These are phyloP conservation scores for Siderastrea radians DNA, from an alignment of 92 coral and sea anemone genomes.

Conservation along the genomic window DNA sequence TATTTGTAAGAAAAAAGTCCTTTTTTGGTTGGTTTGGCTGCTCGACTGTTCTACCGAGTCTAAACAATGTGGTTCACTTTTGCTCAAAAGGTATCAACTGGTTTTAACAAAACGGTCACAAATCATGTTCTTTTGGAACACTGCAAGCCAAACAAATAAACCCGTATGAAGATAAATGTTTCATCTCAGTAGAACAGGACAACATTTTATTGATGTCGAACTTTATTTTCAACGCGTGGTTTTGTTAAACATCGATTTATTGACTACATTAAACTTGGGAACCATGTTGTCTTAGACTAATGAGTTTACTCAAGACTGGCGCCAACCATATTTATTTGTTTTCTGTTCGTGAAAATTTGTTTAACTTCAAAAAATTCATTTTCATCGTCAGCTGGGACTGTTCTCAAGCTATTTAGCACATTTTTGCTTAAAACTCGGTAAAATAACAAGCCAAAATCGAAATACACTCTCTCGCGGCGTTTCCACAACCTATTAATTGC, in stretches of 20 bases:
- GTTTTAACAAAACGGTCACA: too few relatives aligned
- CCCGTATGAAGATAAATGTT: too few relatives aligned
- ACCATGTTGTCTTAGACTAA: slow-evolving; percentile 5
- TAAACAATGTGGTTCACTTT: too few relatives aligned
- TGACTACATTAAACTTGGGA: background rate
- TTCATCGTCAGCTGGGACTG: slow-evolving; percentile 20
- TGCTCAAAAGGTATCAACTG: too few relatives aligned
- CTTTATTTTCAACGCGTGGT: too few relatives aligned
- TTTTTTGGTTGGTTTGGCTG: too few relatives aligned
- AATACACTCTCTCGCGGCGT: background rate
- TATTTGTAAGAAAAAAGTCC: too few relatives aligned
- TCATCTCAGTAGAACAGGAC: too few relatives aligned
- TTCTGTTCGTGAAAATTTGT: slow-evolving; percentile 6
- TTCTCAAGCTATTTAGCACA: slow-evolving; percentile 24
- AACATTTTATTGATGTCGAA: too few relatives aligned
- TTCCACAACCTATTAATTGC: background rate
- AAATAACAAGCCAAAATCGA: background rate
- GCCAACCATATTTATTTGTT: background rate
- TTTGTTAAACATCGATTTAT: background rate
- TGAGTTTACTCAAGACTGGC: slow-evolving; percentile 21
- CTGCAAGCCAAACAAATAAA: too few relatives aligned
- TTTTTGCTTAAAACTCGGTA: background rate
- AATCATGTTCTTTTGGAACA: too few relatives aligned
- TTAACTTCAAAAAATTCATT: slow-evolving; percentile 2
- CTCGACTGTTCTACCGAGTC: too few relatives aligned